A percentile compares a stretch with the other conserved stretches of the same genome.
These are phyloP conservation scores for Suillia variegata DNA, from an alignment of 2,888 invertebrate genomes.

Conservation along the genomic window DNA sequence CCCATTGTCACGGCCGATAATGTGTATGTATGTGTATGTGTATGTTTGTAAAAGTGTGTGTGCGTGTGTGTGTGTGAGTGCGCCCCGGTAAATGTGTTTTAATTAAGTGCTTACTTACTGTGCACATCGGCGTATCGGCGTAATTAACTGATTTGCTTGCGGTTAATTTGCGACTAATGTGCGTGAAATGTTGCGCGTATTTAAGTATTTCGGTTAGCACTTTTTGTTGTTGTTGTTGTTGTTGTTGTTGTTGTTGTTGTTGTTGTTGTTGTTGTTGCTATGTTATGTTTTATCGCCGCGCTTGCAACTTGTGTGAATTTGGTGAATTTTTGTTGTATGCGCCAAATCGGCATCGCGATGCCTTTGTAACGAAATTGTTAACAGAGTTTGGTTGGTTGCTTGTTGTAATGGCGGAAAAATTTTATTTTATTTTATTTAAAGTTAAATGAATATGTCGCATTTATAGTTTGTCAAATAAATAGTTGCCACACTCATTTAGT, in stretches of 20 bases:
- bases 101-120: neutral
- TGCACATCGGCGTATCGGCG: neutral
- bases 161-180: constrained; percentile 6
- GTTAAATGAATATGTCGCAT: no score
- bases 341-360: no score
- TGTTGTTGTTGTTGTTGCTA: no score
- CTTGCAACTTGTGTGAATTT: neutral
- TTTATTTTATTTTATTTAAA: no score
- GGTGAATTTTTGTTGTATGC: neutral
- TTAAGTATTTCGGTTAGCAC: neutral
- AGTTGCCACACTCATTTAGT: no score
- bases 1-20: neutral
- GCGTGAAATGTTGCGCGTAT: neutral
- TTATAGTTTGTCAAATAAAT: no score
- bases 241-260: no score
- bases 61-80: neutral
- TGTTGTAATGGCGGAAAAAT: no score
- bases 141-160: neutral
- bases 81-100: neutral
- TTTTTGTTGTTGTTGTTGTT: no score
- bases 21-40: neutral
- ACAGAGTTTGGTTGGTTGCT: no score
- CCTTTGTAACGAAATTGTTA: no score
- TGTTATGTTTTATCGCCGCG: no score
- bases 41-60: neutral